These are phyloP conservation scores for Epistrophella euchroma DNA, from an alignment of 2,888 invertebrate species.

Conservation along the genomic window DNA sequence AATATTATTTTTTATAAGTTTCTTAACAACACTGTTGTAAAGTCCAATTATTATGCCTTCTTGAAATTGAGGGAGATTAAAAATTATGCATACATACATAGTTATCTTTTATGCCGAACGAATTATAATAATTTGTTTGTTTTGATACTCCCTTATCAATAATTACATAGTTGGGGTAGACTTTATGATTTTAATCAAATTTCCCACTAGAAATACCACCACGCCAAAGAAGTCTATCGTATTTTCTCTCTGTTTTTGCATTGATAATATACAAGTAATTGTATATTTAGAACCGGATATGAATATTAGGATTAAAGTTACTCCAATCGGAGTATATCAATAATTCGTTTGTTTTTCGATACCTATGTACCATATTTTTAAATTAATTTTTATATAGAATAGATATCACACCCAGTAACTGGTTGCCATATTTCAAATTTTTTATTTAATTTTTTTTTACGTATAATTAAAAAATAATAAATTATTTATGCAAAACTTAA, in stretches of 20 bases:
- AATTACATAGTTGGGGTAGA: not conserved
- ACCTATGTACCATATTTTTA: not conserved
- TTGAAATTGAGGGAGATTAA: too few species aligned
- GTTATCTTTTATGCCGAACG: not conserved
- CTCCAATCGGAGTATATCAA: not conserved
- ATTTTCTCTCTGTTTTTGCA: not conserved
- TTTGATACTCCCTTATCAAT: constrained; percentile 11
- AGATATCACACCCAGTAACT: too few species aligned
- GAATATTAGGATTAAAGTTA: not conserved
- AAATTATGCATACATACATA: too few species aligned
- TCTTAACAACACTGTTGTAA: too few species aligned
- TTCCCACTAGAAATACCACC: not conserved
- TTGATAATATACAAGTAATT: not conserved
- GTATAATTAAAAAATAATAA: too few species aligned
- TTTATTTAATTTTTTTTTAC: too few species aligned
- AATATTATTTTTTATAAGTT: too few species aligned
- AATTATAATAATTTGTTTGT: not conserved
- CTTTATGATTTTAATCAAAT: not conserved
- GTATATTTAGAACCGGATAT: not conserved
- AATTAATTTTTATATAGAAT: too few species aligned
- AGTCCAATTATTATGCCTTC: too few species aligned
- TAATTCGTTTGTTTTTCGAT: not conserved
- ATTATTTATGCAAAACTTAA: too few species aligned
- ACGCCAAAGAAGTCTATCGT: not conserved
- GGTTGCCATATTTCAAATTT: too few species aligned